Evolutionary conservation across 2,797 vertebrate species (phyloP).

Genomic region (Scarus forsteni): DNA sequence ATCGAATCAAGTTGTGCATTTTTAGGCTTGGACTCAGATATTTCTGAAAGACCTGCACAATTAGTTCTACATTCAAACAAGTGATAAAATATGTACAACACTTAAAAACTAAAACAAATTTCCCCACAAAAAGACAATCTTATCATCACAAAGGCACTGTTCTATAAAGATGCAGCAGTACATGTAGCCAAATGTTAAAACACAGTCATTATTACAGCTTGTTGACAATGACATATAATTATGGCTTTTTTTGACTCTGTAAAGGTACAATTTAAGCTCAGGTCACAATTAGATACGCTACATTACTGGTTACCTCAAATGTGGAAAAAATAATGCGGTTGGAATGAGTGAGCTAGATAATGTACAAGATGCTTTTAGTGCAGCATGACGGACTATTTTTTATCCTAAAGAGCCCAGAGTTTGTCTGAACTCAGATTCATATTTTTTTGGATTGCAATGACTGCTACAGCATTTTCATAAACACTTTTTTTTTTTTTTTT

Average conservation of each 20-base stretch:
- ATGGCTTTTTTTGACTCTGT: slow-evolving; percentile 10
- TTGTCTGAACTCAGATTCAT: too few relatives aligned
- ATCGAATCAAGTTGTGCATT: too few relatives aligned
- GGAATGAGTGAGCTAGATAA: neutral
- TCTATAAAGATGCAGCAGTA: slow-evolving; percentile 1
- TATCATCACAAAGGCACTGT: slow-evolving; percentile 2
- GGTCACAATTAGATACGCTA: neutral
- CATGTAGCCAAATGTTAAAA: slow-evolving; percentile 2
- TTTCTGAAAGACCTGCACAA: too few relatives aligned
- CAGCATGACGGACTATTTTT: too few relatives aligned
- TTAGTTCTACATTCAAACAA: too few relatives aligned
- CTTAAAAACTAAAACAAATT: too few relatives aligned
- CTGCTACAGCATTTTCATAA: too few relatives aligned
- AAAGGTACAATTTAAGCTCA: slow-evolving; percentile 16
- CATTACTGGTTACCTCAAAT: slow-evolving; percentile 1
- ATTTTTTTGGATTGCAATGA: too few relatives aligned
- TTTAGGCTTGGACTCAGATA: too few relatives aligned
- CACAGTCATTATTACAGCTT: slow-evolving; percentile 11
- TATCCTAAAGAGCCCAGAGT: too few relatives aligned
- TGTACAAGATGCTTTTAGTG: neutral
- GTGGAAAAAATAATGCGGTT: neutral
- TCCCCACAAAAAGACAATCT: neutral
- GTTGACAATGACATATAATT: slow-evolving; percentile 8
- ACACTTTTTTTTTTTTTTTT: too few relatives aligned
- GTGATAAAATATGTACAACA: too few relatives aligned